phyloP scores from a whole-genome alignment of 1,140 invertebrate genomes.

The Homalodisca vitripennis region DNA sequence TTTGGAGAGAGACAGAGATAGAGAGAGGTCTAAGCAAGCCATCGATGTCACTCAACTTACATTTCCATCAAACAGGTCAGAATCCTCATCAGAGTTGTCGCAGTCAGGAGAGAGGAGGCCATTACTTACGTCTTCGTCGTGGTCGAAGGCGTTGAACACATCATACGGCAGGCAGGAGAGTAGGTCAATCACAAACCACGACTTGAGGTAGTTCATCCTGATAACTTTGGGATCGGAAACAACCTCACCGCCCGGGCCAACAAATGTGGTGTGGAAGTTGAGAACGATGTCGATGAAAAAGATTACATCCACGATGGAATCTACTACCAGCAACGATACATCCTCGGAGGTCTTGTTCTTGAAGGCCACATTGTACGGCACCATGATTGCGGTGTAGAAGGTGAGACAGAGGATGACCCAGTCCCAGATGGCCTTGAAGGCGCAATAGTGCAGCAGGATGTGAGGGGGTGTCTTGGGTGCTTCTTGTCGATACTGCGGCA shows the following conservation, averaged over 20 bases:
- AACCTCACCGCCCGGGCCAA: constrained; percentile 96
- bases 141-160: constrained; percentile 99
- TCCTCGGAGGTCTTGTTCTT: constrained; percentile 99
- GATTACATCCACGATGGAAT: constrained; percentile 99
- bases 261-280: constrained; percentile 99
- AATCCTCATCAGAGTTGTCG: constrained; percentile 30
- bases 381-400: constrained; percentile 99
- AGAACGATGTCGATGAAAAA: constrained; percentile 99
- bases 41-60: constrained; percentile 38
- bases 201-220: constrained; percentile 98
- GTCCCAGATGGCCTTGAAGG: constrained; percentile 99
- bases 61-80: constrained; percentile 40
- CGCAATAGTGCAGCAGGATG: constrained; percentile 97
- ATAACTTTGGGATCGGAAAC: constrained; percentile 98
- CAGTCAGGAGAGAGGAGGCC: constrained; percentile 25
- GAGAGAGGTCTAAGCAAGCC: constrained; percentile 6
- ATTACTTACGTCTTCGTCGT: constrained; percentile 92
- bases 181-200: constrained; percentile 99
- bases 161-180: constrained; percentile 99
- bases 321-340: constrained; percentile 93
- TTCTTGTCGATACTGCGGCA: constrained; percentile 99
- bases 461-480: constrained; percentile 98
- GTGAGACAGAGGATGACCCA: constrained; percentile 99
- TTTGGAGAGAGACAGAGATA: constrained; percentile 20
- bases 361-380: constrained; percentile 99